phyloP scores from a whole-genome alignment of 2,888 invertebrate genomes.

The Morpho achilles region DNA sequence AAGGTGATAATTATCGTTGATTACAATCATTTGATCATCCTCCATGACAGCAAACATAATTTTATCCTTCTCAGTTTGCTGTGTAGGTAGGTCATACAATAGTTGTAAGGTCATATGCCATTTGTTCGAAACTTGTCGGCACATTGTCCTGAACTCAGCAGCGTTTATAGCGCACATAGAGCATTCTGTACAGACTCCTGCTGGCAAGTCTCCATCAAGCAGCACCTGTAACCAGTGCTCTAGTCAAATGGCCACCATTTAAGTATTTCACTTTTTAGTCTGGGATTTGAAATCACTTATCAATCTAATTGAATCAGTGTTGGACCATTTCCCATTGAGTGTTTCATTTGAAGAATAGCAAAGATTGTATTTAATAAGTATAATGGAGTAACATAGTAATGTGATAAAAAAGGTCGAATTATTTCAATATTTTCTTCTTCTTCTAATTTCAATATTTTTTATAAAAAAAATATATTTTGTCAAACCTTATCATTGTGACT shows the following conservation, averaged over 20 bases:
- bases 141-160: conserved; percentile 50
- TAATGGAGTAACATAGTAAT: too few relatives aligned
- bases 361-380: too few relatives aligned
- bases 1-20: conserved; percentile 28
- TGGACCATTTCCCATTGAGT: too few relatives aligned
- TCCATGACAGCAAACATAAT: conserved; percentile 41
- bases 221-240: conserved; percentile 65
- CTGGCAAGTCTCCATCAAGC: conserved; percentile 52
- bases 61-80: conserved; percentile 13
- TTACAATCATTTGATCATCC: conserved; percentile 39
- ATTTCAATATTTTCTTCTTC: too few relatives aligned
- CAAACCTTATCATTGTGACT: too few relatives aligned
- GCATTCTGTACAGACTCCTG: conserved; percentile 55
- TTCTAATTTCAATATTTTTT: too few relatives aligned
- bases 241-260: conserved; percentile 52
- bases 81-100: conserved; percentile 38
- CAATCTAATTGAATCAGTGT: not conserved
- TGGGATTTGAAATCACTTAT: not conserved
- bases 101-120: conserved; percentile 50
- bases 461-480: too few relatives aligned
- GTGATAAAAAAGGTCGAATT: too few relatives aligned
- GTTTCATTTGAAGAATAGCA: too few relatives aligned
- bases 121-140: conserved; percentile 40
- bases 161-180: conserved; percentile 46
- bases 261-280: not conserved